Base-by-base conservation (phyloP, 2,888 invertebrate species). In the Melikaiella ostensackeni region DNA sequence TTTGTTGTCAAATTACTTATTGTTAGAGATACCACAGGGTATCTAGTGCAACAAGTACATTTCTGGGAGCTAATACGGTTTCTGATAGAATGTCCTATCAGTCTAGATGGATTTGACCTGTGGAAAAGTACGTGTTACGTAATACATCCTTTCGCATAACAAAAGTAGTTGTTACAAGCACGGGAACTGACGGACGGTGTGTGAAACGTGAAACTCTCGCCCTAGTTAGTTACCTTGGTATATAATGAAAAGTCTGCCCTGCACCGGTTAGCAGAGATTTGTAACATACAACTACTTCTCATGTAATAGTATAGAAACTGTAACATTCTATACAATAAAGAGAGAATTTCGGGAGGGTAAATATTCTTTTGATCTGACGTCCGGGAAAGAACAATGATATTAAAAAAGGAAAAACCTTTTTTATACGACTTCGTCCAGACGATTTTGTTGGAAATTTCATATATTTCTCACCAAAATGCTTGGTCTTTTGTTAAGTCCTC, bases 121-220 rank as follows among this genome's bases (percentile, higher is more conserved):
- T 21, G 11, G 11, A 55, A 59, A 59, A 24, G 27, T 59, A 4
- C 27, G 27, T 13, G 59, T 59, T 16, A 27, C 11, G 59, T 27
- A 59, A 27, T 16, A 24, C 16, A 5, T 27, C 59, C 59, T 59
- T 59, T 27, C 59, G 27, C 13, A 27, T 27, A 24, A 64, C 21
- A 38, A 24, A 35, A 64, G 24, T 63, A 35, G 62, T 33, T n/a
- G 62, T 35, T 62, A 35, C 62, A 62, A 30, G 30, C 21, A 59
- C 59, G 59, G 6, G 27, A 6, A 59, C 59, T 61, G 27, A 27
- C n/a, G 63, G 7, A 35, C 21, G 35, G n/a, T 21, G 63, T 35
- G 63, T 63, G 63, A 63, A 63, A 63, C 35, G 11, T 21, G 63
- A 63, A 63, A 63, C 62, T 33, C 21, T 63, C n/a, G 33, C 30